Percentiles rank a stretch among this genome's conserved stretches.
Conservation (phyloP, 2,113 vertebrate genomes). For the rabbit (Oryctolagus cuniculus) region DNA sequence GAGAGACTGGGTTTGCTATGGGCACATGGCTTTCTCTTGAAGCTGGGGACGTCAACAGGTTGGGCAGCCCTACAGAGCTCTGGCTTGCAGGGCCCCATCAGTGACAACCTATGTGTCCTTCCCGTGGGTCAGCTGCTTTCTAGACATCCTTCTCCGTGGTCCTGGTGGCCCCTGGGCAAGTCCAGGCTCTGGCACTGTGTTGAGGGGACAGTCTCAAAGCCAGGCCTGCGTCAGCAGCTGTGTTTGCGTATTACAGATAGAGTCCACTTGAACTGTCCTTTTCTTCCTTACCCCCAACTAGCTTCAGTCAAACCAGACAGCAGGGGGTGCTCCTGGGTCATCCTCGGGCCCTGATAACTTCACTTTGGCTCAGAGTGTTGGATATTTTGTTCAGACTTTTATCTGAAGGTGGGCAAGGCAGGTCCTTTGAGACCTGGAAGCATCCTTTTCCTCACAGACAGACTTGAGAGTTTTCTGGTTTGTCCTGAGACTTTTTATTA, state of each 20-base stretch:
- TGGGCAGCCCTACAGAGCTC: background rate
- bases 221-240: background rate
- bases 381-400: slow-evolving; percentile 49
- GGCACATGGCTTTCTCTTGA: slow-evolving; percentile 17
- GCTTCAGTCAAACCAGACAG: slow-evolving; percentile 45
- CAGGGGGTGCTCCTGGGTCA: slow-evolving; percentile 75
- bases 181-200: background rate
- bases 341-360: background rate
- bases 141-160: background rate
- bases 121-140: background rate
- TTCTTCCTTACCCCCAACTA: background rate
- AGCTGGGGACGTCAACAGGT: background rate
- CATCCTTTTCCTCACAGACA: slow-evolving; percentile 23
- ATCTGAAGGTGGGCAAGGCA: slow-evolving; percentile 50
- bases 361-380: background rate
- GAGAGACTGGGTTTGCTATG: background rate
- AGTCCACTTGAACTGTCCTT: background rate
- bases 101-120: background rate
- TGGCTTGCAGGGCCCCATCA: background rate
- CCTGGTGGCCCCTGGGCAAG: background rate
- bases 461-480: slow-evolving; percentile 52
- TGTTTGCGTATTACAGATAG: background rate
- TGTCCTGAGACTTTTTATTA: slow-evolving; percentile 18
- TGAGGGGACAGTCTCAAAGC: background rate
- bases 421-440: slow-evolving; percentile 21